Base-by-base conservation (phyloP, 2,888 invertebrate genomes). In the Lapara coniferarum region DNA sequence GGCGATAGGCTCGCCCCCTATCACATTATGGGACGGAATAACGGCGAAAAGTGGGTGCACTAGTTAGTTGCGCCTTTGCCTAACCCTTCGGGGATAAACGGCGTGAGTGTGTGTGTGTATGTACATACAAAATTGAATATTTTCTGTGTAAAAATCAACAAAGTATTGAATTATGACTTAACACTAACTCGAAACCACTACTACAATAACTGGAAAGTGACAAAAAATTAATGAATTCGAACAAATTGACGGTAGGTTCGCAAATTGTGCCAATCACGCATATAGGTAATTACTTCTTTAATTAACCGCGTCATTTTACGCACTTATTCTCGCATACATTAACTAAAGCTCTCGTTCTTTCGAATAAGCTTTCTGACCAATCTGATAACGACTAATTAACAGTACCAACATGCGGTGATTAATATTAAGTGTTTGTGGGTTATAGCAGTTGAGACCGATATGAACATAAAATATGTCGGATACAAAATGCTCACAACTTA, bases 381-480 rank as follows among this genome's bases (percentile, higher is more conserved):
- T 78, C 72, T 77, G 74, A 73, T 78, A 74, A 74, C 75, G 77
- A 78, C 77, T 83, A 81, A 83, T 83, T 84, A 82, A 82, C 77
- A 76, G 77, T 72, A 77, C 72, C 79, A 78, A 76, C 77, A 75
- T 70, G 74, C 68, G 68, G 72, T 82, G 80, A 84, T 85, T 81
- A 80, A 79, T 80, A 76, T 76, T 79, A 78, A 79, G 78, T 79
- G 79, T 82, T 82, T 75, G 79, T 77, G 73, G 74, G 75, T 77
- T 74, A 73, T 74, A 75, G 71, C 73, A 77, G 69, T 70, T 70
- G 75, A 77, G 75, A 74, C 68, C 76, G 73, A 66, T 68, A 51
- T 12, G n/a, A 14, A 63, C 55, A 57, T 52, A 58, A 67, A 68
- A 58, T 51, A 46, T 51, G 66, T 37, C 16, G n/a, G 52, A 51